Evolutionary conservation across 2,888 invertebrate genomes (phyloP).

Genomic region (Drosophila fulvimacula): DNA sequence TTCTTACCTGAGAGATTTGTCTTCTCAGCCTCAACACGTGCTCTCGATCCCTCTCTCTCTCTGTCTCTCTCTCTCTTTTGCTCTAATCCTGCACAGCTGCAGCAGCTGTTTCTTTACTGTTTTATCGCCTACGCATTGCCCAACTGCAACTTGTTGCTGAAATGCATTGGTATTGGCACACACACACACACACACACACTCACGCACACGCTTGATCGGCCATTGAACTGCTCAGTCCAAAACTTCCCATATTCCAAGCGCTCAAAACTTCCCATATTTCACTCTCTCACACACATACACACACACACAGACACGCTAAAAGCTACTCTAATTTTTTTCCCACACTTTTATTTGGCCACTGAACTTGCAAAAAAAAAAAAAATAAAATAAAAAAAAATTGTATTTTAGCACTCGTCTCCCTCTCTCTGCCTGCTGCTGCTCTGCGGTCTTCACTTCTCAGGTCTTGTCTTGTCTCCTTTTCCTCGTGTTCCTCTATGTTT

Average conservation of each 20-base stretch:
- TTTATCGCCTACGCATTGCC: conserved; percentile 33
- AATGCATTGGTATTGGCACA: conserved; percentile 37
- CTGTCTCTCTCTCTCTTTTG: background rate
- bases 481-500: conserved; percentile 25
- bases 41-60: conserved; percentile 5
- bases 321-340: conserved; percentile 19
- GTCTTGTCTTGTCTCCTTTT: conserved; percentile 42
- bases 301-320: conserved; percentile 4
- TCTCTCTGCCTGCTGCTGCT: background rate
- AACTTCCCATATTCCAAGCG: conserved; percentile 5
- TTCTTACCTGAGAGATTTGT: conserved; percentile 44
- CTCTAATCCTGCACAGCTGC: conserved; percentile 29
- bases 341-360: conserved; percentile 52
- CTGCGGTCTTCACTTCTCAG: background rate
- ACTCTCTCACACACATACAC: background rate
- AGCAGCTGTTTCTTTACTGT: conserved; percentile 7
- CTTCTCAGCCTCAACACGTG: conserved; percentile 37
- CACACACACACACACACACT: background rate
- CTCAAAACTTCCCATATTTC: conserved; percentile 4
- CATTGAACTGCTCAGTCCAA: conserved; percentile 39
- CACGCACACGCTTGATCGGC: conserved; percentile 25
- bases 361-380: conserved; percentile 67
- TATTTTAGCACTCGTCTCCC: conserved; percentile 24
- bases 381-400: too few species aligned
- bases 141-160: conserved; percentile 49